A percentile compares a stretch with the other conserved stretches of the same genome.
phyloP scores from a whole-genome alignment of 2,888 invertebrate genomes.

The Orchesella flavescens region DNA sequence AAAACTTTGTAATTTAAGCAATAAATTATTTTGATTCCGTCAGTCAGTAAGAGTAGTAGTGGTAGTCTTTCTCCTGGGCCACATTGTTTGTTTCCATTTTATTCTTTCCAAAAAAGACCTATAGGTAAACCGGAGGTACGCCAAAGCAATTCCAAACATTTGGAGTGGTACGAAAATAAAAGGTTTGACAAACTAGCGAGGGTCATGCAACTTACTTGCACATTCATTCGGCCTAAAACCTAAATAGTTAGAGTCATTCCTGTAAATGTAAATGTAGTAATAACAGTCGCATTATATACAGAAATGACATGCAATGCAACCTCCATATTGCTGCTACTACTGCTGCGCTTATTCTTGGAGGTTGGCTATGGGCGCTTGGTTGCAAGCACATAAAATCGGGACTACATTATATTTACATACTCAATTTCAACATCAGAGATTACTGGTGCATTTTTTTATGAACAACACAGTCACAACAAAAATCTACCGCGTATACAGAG shows the following conservation, averaged over 20 bases:
- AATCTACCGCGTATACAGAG: background rate
- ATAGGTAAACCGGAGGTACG: background rate
- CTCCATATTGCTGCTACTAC: background rate
- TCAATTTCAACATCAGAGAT: background rate
- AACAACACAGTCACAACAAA: background rate
- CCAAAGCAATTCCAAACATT: background rate
- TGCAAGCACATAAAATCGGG: too few relatives aligned
- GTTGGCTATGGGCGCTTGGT: too few relatives aligned
- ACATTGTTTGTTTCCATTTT: too few relatives aligned
- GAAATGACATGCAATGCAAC: background rate
- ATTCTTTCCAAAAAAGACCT: background rate
- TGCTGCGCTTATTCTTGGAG: too few relatives aligned
- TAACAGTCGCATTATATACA: background rate
- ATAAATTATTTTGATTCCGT: conserved; percentile 36
- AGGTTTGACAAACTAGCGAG: conserved; percentile 44
- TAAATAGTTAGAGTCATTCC: too few relatives aligned
- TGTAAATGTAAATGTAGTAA: too few relatives aligned
- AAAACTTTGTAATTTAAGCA: conserved; percentile 23
- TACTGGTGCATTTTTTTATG: background rate
- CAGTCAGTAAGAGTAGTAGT: background rate
- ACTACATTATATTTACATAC: background rate
- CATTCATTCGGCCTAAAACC: background rate
- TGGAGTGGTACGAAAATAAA: background rate
- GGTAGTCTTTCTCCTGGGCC: too few relatives aligned
- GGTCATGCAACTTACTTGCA: conserved; percentile 36